These are phyloP conservation scores for Heteropelma amictum DNA, from an alignment of 2,888 invertebrate species.

Conservation along the genomic window DNA sequence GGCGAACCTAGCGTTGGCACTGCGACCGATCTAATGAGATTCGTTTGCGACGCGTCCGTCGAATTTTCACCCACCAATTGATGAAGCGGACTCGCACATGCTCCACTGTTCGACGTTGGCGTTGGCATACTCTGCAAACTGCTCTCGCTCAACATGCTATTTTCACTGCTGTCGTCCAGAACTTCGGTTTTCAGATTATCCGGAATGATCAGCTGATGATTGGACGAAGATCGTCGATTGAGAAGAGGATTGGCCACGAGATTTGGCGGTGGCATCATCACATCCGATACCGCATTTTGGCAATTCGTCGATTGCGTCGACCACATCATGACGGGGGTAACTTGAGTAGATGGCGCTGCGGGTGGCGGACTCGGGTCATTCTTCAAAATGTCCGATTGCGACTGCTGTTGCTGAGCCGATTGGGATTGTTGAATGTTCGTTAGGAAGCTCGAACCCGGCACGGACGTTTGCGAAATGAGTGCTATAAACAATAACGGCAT, in stretches of 20 bases:
- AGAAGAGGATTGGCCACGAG: slow-evolving; percentile 80
- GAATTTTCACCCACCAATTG: slow-evolving; percentile 78
- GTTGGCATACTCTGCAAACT: slow-evolving; percentile 74
- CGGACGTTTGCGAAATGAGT: slow-evolving; percentile 64
- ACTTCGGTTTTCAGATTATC: slow-evolving; percentile 81
- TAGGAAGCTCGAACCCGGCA: slow-evolving; percentile 59
- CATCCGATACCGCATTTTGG: slow-evolving; percentile 78
- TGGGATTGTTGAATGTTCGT: slow-evolving; percentile 53
- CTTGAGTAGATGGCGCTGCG: slow-evolving; percentile 63
- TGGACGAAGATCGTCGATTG: slow-evolving; percentile 81
- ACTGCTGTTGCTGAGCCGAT: slow-evolving; percentile 46
- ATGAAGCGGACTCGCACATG: slow-evolving; percentile 71
- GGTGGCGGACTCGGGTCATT: slow-evolving; percentile 73
- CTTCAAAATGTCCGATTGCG: slow-evolving; percentile 68
- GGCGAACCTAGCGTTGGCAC: slow-evolving; percentile 63
- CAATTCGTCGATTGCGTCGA: slow-evolving; percentile 61
- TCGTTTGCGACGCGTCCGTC: slow-evolving; percentile 65
- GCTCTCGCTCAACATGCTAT: slow-evolving; percentile 79
- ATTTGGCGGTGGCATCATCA: slow-evolving; percentile 84
- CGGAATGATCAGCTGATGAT: slow-evolving; percentile 79
- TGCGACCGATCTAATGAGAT: slow-evolving; percentile 66
- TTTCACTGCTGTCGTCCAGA: slow-evolving; percentile 86
- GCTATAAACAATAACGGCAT: slow-evolving; percentile 59
- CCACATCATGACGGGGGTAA: slow-evolving; percentile 75
- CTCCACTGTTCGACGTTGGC: slow-evolving; percentile 65